A percentile compares a stretch with the other conserved stretches of the same genome.
phyloP scores from a whole-genome alignment of 1,140 invertebrate genomes.

The Colletes gigas region DNA sequence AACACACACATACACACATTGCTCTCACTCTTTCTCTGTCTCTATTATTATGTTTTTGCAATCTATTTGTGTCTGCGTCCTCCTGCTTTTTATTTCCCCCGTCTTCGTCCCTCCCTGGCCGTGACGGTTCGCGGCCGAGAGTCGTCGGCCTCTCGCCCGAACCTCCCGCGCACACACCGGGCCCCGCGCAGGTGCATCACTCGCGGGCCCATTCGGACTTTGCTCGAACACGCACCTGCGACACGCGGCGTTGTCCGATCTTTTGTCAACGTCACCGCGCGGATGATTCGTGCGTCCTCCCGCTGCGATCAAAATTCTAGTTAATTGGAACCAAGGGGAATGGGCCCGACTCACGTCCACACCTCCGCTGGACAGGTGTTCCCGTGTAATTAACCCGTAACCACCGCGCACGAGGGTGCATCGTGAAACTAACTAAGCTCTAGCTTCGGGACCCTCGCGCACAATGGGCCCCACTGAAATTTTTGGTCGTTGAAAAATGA shows the following conservation, averaged over 20 bases:
- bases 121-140: constrained; percentile 34
- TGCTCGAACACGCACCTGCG: constrained; percentile 24
- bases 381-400: constrained; percentile 47
- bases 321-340: constrained; percentile 50
- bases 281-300: constrained; percentile 7
- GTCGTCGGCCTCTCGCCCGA: constrained; percentile 59
- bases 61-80: constrained; percentile 81
- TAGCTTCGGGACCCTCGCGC: too few relatives aligned
- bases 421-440: too few relatives aligned
- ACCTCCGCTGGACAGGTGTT: constrained; percentile 46
- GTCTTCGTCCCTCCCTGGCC: constrained; percentile 28
- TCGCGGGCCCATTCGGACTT: neutral
- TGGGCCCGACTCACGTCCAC: neutral
- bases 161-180: constrained; percentile 49
- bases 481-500: too few relatives aligned
- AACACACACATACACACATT: neutral
- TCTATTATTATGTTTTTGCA: constrained; percentile 81
- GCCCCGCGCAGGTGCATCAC: constrained; percentile 55
- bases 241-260: constrained; percentile 35
- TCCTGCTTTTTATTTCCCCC: constrained; percentile 47
- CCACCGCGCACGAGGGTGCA: too few relatives aligned
- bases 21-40: constrained; percentile 51
- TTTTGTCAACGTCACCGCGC: constrained; percentile 53
- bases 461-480: too few relatives aligned
- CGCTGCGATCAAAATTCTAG: neutral